Percentiles rank a stretch among this genome's conserved stretches.
These are phyloP conservation scores for Strigops habroptila DNA, from an alignment of 2,113 vertebrate genomes.

Conservation along the genomic window DNA sequence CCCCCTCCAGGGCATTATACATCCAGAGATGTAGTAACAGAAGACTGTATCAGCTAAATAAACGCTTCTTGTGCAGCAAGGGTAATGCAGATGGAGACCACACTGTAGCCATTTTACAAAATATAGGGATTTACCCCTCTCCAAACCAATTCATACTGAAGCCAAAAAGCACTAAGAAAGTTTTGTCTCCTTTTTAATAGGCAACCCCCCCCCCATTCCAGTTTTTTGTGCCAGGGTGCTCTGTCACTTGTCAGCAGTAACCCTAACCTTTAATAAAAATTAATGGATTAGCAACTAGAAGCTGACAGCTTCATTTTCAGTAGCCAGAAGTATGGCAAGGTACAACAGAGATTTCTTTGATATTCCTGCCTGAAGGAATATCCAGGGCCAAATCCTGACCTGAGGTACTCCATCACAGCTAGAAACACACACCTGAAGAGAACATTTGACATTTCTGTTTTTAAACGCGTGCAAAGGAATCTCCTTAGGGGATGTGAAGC, in stretches of 20 bases:
- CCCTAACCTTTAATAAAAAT: conserved; percentile 29
- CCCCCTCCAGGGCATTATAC: conserved; percentile 16
- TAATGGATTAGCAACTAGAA: conserved; percentile 48
- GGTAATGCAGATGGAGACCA: neutral
- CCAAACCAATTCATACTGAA: neutral
- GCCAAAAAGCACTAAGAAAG: neutral
- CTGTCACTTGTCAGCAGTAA: conserved; percentile 33
- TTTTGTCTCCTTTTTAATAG: neutral
- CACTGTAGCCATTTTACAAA: conserved; percentile 1
- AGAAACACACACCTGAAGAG: neutral
- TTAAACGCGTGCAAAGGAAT: neutral
- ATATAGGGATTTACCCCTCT: neutral
- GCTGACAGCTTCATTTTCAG: conserved; percentile 51
- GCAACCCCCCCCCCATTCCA: neutral
- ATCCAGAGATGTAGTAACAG: conserved; percentile 50
- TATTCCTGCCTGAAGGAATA: conserved; percentile 27
- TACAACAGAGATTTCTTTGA: conserved; percentile 1
- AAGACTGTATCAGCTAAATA: conserved; percentile 49
- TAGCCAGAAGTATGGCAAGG: neutral
- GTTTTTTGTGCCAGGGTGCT: neutral
- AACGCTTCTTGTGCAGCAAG: neutral
- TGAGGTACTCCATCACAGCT: neutral
- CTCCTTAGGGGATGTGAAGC: neutral
- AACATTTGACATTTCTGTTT: conserved; percentile 17
- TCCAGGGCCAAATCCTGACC: conserved; percentile 12